Evolutionary conservation across 2,888 invertebrate genomes (phyloP).

Genomic region (Gerosis bhagava): DNA sequence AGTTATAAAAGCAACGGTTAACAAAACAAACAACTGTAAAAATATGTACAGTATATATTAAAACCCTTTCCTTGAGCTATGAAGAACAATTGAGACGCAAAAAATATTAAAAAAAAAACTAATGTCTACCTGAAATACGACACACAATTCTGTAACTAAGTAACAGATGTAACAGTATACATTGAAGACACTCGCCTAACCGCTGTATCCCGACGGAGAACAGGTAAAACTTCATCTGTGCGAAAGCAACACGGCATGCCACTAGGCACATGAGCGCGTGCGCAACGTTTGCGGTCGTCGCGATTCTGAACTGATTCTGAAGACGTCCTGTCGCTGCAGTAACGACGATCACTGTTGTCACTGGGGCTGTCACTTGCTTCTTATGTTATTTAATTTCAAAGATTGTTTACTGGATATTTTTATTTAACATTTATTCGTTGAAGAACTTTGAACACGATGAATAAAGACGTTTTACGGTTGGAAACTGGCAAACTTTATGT

Average conservation of each 20-base stretch:
- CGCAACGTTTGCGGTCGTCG: slow-evolving; percentile 6
- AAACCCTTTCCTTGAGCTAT: no score
- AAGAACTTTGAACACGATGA: no score
- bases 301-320: no score
- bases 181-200: slow-evolving; percentile 59
- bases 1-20: no score
- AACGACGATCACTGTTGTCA: not conserved
- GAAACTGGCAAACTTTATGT: no score
- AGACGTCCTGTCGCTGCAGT: slow-evolving; percentile 8
- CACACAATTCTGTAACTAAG: slow-evolving; percentile 13
- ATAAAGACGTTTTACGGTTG: no score
- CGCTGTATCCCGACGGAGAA: slow-evolving; percentile 50
- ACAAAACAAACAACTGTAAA: no score
- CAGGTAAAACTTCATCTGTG: slow-evolving; percentile 60
- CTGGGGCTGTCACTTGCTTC: slow-evolving; percentile 14
- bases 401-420: no score
- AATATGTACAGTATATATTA: no score
- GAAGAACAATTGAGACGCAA: not conserved
- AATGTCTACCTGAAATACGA: slow-evolving; percentile 18
- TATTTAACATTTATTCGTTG: no score
- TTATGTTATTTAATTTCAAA: slow-evolving; percentile 6
- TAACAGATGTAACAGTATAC: slow-evolving; percentile 20
- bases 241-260: slow-evolving; percentile 28
- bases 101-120: not conserved
- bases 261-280: slow-evolving; percentile 18